Conservation (phyloP, 2,113 vertebrate species). For the Stigmatopora nigra region DNA sequence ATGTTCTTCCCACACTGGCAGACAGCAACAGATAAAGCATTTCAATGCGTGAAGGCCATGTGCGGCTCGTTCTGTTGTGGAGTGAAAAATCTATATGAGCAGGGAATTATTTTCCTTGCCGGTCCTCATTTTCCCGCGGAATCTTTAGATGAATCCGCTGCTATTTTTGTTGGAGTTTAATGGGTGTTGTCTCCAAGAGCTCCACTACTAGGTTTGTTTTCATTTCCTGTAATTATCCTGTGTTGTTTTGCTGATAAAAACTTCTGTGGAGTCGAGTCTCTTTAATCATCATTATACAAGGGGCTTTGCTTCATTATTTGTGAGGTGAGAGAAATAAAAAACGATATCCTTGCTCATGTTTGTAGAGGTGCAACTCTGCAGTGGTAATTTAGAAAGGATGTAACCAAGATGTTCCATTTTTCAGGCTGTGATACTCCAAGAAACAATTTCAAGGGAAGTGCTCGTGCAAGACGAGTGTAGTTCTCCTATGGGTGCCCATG, state of each 20-base stretch:
- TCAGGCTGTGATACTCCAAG: conserved; percentile 25
- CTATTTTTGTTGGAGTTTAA: conserved; percentile 24
- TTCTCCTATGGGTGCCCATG: conserved; percentile 50
- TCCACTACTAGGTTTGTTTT: conserved; percentile 35
- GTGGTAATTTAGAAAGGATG: conserved; percentile 31
- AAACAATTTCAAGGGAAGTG: conserved; percentile 34
- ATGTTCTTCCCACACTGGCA: conserved; percentile 18
- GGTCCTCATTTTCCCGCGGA: conserved; percentile 50
- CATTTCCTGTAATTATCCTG: conserved; percentile 33
- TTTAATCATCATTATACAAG: conserved; percentile 40
- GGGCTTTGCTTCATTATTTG: conserved; percentile 25
- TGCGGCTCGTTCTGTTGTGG: conserved; percentile 39
- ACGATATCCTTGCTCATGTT: conserved; percentile 18
- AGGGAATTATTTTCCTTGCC: conserved; percentile 52
- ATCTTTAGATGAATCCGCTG: conserved; percentile 43
- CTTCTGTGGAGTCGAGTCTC: conserved; percentile 5
- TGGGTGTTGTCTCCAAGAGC: conserved; percentile 21
- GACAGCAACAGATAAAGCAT: conserved; percentile 35
- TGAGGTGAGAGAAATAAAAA: conserved; percentile 17
- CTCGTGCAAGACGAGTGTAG: conserved; percentile 44
- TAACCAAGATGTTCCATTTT: conserved; percentile 35
- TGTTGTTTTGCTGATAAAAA: conserved; percentile 11
- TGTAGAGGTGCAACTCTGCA: conserved; percentile 26
- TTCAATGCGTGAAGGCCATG: conserved; percentile 55
- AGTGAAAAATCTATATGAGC: conserved; percentile 38